Conservation (phyloP, 2,113 vertebrate species). For the Bos indicus region DNA sequence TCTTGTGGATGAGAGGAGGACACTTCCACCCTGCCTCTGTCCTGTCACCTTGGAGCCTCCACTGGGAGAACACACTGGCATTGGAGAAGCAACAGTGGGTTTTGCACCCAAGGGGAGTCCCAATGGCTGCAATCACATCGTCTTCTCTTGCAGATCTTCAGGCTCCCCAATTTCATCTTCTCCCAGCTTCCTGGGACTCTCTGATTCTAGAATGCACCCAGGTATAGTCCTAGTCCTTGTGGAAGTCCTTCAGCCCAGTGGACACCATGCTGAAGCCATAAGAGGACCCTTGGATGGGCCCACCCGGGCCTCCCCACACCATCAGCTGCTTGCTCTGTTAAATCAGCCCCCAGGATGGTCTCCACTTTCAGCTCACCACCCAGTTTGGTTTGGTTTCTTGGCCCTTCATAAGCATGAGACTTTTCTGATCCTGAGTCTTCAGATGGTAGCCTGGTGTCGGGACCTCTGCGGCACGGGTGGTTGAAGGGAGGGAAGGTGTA, state of each 20-base stretch:
- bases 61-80: fast-evolving
- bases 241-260: not conserved
- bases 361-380: fast-evolving
- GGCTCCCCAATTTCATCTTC: not conserved
- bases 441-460: not conserved
- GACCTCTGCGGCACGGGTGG: not conserved
- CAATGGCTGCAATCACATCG: fast-evolving
- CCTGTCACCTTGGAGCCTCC: not conserved
- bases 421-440: not conserved
- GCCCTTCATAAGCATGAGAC: not conserved
- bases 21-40: not conserved
- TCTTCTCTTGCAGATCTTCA: not conserved
- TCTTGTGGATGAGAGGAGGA: not conserved
- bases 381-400: not conserved
- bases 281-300: not conserved
- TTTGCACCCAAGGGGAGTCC: no score
- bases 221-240: not conserved
- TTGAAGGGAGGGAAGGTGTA: conserved; percentile 58
- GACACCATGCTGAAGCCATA: fast-evolving
- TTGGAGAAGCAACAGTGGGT: not conserved
- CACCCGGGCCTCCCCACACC: fast-evolving
- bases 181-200: not conserved
- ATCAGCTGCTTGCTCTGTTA: fast-evolving
- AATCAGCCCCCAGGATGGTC: not conserved
- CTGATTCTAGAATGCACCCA: not conserved